phyloP scores from a whole-genome alignment of 2,113 vertebrate species.

The Odocoileus virginianus region DNA sequence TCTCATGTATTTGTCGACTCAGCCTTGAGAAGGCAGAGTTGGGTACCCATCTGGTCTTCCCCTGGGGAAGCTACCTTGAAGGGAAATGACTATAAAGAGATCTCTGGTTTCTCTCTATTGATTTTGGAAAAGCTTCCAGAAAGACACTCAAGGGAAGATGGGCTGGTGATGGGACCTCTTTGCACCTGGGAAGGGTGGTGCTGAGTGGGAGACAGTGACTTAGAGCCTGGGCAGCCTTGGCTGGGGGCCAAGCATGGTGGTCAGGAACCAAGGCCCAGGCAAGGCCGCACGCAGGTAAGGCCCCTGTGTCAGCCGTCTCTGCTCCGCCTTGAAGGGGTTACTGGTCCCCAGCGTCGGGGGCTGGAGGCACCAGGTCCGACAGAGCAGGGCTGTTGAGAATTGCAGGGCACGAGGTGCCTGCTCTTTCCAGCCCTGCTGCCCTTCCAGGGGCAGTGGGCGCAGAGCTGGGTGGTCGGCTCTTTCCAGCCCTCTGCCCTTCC shows the following conservation, averaged over 20 bases:
- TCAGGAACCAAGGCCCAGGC: background rate
- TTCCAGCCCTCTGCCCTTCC: too few species aligned
- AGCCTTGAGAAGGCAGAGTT: background rate
- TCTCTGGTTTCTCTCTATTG: background rate
- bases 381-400: background rate
- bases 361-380: too few species aligned
- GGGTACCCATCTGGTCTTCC: background rate
- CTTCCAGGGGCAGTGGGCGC: background rate
- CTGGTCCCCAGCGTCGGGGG: fast-evolving
- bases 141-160: background rate
- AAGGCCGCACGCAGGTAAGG: background rate
- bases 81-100: background rate
- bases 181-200: background rate
- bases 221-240: background rate
- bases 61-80: background rate
- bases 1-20: background rate
- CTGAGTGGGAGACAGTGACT: background rate
- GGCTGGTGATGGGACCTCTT: background rate
- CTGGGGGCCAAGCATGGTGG: background rate
- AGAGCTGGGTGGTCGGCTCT: too few species aligned
- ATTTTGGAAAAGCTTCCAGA: background rate
- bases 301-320: background rate
- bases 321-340: background rate
- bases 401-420: background rate
- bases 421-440: too few species aligned